Evolutionary conservation across 2,113 vertebrate species (phyloP).

Genomic region (Mormyrus lacerda): DNA sequence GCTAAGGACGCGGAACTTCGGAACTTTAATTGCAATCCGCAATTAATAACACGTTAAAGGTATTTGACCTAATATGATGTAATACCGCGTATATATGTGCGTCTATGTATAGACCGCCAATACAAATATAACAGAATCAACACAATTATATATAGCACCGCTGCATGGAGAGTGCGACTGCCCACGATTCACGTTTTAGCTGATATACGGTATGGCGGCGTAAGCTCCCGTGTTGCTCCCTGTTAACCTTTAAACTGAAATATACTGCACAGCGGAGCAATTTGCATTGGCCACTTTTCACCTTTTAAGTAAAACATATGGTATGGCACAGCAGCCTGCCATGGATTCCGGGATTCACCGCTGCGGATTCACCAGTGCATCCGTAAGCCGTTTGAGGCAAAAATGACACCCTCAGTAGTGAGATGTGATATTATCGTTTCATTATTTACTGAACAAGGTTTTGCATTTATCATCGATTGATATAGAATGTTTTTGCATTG

Average conservation of each 20-base stretch:
- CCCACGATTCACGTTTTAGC: background rate
- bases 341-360: background rate
- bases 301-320: background rate
- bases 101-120: background rate
- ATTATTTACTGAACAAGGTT: background rate
- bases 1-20: background rate
- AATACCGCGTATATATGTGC: background rate
- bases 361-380: background rate
- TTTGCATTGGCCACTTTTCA: background rate
- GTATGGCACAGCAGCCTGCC: background rate
- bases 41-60: background rate
- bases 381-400: background rate
- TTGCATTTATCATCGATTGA: background rate
- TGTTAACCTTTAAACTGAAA: background rate
- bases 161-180: background rate
- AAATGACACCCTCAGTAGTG: background rate
- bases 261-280: background rate
- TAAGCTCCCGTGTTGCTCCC: background rate
- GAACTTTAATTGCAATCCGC: background rate
- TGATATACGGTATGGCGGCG: background rate
- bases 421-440: background rate
- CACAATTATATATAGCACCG: background rate
- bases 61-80: background rate
- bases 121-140: background rate
- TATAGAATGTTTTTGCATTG: background rate